Conservation (phyloP, 2,888 invertebrate genomes). For the Cryptocephalus primarius region DNA sequence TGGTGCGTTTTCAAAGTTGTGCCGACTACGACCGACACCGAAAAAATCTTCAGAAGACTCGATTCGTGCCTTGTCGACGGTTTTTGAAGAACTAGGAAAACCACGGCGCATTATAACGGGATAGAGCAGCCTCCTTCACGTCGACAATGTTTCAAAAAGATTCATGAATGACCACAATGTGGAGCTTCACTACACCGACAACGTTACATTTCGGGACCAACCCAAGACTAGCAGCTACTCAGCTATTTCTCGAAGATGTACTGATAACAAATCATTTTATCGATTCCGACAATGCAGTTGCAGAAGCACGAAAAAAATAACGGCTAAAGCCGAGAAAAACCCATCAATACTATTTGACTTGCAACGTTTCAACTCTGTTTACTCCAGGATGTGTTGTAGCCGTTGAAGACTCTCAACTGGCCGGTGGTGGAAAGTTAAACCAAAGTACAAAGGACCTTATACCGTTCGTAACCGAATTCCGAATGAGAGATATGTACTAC, state of each 20-base stretch:
- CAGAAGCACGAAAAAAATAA: constrained; percentile 6
- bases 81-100: constrained; percentile 10
- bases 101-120: constrained; percentile 7
- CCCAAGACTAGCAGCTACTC: constrained; percentile 11
- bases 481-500: constrained; percentile 13
- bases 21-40: not conserved
- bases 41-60: constrained; percentile 12
- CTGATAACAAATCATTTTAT: too few relatives aligned
- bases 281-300: too few relatives aligned
- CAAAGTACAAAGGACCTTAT: constrained; percentile 12
- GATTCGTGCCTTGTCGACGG: constrained; percentile 7
- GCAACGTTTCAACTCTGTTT: not conserved
- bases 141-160: constrained; percentile 7
- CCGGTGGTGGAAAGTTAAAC: constrained; percentile 12
- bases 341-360: constrained; percentile 2
- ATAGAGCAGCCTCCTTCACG: constrained; percentile 8
- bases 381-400: constrained; percentile 5
- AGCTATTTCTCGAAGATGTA: constrained; percentile 5
- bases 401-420: constrained; percentile 12
- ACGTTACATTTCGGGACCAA: not conserved
- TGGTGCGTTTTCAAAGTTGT: not conserved
- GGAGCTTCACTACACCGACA: constrained; percentile 6
- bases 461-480: constrained; percentile 8
- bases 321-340: constrained; percentile 1
- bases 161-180: constrained; percentile 6